Base-by-base conservation (phyloP, 2,113 vertebrate genomes). In the Chascanopsetta lugubris region DNA sequence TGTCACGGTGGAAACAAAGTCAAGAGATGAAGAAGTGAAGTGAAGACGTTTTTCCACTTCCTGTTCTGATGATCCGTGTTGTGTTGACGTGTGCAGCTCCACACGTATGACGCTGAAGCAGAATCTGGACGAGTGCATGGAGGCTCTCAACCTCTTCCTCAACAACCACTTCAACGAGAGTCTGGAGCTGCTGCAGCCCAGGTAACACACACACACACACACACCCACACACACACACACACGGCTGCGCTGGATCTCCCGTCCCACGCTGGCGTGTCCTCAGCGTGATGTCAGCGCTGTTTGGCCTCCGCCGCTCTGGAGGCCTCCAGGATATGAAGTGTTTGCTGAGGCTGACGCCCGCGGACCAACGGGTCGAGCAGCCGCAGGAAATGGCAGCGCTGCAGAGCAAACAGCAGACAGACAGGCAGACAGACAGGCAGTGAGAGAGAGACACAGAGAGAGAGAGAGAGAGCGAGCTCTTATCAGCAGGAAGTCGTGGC, bases 81-180 rank as follows among this genome's bases (percentile, higher is more conserved):
- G 1, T 18, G 22, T 20, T 8, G 26, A n/a, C n/a, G n/a, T n/a
- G 7, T 11, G 18, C 75, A 92, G 89, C 48, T 83, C 84, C 65
- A 68, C 82, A 43, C 79, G 80, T 72, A 79, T 79, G 69, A 89
- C 76, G 60, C 82, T 93, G 8, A 86, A 89, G 25, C 83, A 82
- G 57, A 83, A 81, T 58, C 84, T 94, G 72, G 89, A 88, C 47
- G 92, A 94, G 65, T 93, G 93, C 11, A 93, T 94, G 93, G 92
- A 92, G 68, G 93, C 93, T 21, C 36, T 94, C 82, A 91, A 92
- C 67, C 90, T 94, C 61, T 94, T 93, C 77, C 90, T 94, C 42
- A 93, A 93, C 87, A 94, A 94, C 85, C 90, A 88, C 75, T 94
- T 94, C 84, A 89, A 22, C 2, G 92, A 94, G 84, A 93, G 93